These are phyloP conservation scores for Thecocarcelia acutangulata DNA, from an alignment of 2,888 invertebrate species.

Conservation along the genomic window DNA sequence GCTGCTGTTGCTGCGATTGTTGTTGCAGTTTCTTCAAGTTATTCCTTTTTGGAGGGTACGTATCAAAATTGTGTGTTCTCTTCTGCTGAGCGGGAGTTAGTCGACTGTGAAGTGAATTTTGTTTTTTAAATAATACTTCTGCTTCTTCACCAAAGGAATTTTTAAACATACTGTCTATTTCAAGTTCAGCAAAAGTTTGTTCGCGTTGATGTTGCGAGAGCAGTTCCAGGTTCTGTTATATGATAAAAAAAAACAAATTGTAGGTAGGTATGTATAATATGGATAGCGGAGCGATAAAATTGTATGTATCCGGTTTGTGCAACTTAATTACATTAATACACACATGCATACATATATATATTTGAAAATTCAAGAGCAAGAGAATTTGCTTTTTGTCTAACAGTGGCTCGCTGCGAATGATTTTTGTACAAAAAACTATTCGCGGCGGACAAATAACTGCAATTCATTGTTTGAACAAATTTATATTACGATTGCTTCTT, in stretches of 20 bases:
- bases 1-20: constrained; percentile 35
- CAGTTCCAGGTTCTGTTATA: constrained; percentile 30
- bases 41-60: constrained; percentile 55
- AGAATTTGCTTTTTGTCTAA: no score
- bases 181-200: constrained; percentile 44
- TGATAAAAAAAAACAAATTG: constrained; percentile 11
- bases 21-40: constrained; percentile 6
- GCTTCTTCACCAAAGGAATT: constrained; percentile 36
- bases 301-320: neutral
- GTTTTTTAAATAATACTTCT: constrained; percentile 27
- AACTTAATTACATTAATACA: neutral
- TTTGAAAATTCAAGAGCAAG: neutral
- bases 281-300: constrained; percentile 33
- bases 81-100: constrained; percentile 33
- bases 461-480: no score
- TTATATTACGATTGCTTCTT: no score
- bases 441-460: no score
- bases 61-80: constrained; percentile 48
- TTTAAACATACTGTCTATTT: constrained; percentile 56
- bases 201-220: constrained; percentile 15
- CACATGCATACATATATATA: neutral
- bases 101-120: constrained; percentile 35
- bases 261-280: no score
- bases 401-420: no score
- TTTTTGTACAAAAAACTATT: no score